Base-by-base conservation (phyloP, 2,888 invertebrate genomes). In the Synanthedon formicaeformis region DNA sequence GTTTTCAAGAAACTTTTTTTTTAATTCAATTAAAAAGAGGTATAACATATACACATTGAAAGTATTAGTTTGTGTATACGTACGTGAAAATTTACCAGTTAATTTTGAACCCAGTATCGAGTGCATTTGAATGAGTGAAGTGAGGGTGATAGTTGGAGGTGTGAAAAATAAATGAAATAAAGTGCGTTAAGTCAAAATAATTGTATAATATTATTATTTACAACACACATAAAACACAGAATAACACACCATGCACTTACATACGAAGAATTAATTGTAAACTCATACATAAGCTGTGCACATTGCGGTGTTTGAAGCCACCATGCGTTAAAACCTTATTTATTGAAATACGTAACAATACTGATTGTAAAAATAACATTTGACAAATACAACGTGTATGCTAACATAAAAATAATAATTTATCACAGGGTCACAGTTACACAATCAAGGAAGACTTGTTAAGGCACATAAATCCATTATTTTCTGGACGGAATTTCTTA, bases 241-340 rank as follows among this genome's bases (percentile, higher is more conserved):
- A 82, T 75, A 84, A 80, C 84, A 84, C 85, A 82, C 84, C 88
- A 88, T 88, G 88, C 88, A 88, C 85, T 85, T 82, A 84, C 74
- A 81, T 71, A 80, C 69, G 73, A 75, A 73, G 66, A 76, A 72
- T 71, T 71, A 8, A 34, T 34, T 1, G 34, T 71, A 61, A 75
- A 75, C 70, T 73, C 77, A 74, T 73, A 34, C 73, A 66, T 77
- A 81, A 82, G 83, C 84, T 78, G 78, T 81, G 81, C 80, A 80
- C 74, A 71, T 73, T 75, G 78, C 73, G 78, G 79, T 79, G 78
- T 73, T 67, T 58, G 59, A 75, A 74, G 73, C 73, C 80, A 76
- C 78, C 79, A 81, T 81, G 81, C 81, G 76, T 69, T 56, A 53
- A 53, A 66, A 11, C 23, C 13, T 2, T 14, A 49, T 48, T 67